Percentiles rank a stretch among this genome's conserved stretches.
These are phyloP conservation scores for Epinotia bilunana DNA, from an alignment of 2,888 invertebrate genomes.

Conservation along the genomic window DNA sequence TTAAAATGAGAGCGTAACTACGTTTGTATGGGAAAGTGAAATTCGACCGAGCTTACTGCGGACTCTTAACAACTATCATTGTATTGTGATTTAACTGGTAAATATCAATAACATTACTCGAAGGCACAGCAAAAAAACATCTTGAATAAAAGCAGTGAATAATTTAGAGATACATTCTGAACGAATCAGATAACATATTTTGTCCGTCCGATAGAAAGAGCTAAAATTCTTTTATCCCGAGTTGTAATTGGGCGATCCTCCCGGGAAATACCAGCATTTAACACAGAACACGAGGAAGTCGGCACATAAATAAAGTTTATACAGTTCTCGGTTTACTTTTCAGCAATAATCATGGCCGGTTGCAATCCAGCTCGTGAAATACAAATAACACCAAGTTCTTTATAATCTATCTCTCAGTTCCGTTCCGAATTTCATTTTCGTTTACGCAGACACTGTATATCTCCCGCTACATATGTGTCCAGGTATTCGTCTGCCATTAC, in stretches of 20 bases:
- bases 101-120: too few species aligned
- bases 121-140: too few species aligned
- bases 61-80: too few species aligned
- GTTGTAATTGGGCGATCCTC: background rate
- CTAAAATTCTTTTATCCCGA: slow-evolving; percentile 3
- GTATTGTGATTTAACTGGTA: too few species aligned
- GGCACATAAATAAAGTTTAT: slow-evolving; percentile 22
- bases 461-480: too few species aligned
- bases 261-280: slow-evolving; percentile 10
- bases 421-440: too few species aligned
- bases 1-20: too few species aligned
- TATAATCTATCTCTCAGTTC: background rate
- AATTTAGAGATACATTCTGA: background rate
- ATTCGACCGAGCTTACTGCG: too few species aligned
- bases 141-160: too few species aligned
- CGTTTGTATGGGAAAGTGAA: too few species aligned
- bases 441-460: too few species aligned
- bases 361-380: background rate
- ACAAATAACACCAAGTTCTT: background rate
- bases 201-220: background rate
- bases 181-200: background rate
- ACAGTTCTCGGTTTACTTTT: slow-evolving; percentile 8
- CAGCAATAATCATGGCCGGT: slow-evolving; percentile 4
- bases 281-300: background rate
- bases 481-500: too few species aligned